phyloP scores from a whole-genome alignment of 2,888 invertebrate species.

The Lamproptera curius region DNA sequence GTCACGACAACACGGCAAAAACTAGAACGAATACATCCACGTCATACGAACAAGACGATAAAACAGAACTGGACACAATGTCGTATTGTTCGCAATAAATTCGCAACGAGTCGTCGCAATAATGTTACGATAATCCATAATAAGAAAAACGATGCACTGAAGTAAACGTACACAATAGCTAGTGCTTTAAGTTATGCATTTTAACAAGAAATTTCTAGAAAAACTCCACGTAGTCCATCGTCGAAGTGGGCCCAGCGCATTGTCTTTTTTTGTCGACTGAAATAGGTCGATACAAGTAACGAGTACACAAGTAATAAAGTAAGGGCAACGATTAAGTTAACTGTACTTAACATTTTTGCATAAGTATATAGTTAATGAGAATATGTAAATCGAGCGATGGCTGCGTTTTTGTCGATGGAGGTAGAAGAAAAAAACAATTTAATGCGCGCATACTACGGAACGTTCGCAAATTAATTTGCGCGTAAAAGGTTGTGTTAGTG shows the following conservation, averaged over 20 bases:
- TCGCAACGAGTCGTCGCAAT: not conserved
- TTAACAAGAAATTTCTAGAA: constrained; percentile 8
- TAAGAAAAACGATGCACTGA: not conserved
- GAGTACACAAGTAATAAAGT: constrained; percentile 2
- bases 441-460: not conserved
- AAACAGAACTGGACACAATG: no score
- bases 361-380: constrained; percentile 7
- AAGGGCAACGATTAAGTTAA: constrained; percentile 1
- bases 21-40: no score
- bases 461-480: not conserved
- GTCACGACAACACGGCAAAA: no score
- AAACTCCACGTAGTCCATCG: not conserved
- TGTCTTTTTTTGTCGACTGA: not conserved
- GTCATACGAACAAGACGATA: not conserved
- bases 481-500: not conserved
- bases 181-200: constrained; percentile 6
- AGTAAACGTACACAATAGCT: not conserved
- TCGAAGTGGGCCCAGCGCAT: not conserved
- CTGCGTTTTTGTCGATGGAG: constrained; percentile 1
- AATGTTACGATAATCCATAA: not conserved
- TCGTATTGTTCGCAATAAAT: not conserved
- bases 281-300: not conserved
- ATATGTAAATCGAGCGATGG: constrained; percentile 2
- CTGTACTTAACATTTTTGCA: constrained; percentile 10
- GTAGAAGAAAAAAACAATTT: not conserved